Conservation (phyloP, 2,113 vertebrate genomes). For the Nothocercus julius region DNA sequence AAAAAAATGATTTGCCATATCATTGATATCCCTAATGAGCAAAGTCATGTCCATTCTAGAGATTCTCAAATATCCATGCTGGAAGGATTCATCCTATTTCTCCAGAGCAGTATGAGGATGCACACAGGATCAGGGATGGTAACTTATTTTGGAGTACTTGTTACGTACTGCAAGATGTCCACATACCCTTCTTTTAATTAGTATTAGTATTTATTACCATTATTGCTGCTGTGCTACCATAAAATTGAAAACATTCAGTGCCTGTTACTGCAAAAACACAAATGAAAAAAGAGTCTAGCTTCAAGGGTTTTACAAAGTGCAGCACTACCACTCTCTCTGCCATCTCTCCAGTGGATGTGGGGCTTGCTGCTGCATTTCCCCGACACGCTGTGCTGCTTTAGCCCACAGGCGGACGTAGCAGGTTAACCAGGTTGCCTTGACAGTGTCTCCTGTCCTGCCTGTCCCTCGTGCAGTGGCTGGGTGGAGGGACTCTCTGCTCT, state of each 20-base stretch:
- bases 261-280: background rate
- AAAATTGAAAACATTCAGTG: background rate
- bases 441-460: background rate
- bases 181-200: background rate
- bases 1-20: background rate
- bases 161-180: too few relatives aligned
- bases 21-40: background rate
- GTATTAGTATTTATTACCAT: background rate
- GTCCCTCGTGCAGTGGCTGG: too few relatives aligned
- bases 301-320: background rate
- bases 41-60: background rate
- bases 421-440: background rate
- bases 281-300: background rate
- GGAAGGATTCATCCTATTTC: background rate
- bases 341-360: background rate
- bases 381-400: background rate
- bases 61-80: fast-evolving
- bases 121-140: fast-evolving
- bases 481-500: background rate
- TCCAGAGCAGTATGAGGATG: background rate
- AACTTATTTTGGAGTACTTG: background rate
- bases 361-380: fast-evolving
- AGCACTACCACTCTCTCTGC: fast-evolving
- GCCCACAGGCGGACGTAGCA: too few relatives aligned
- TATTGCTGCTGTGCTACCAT: background rate